Evolutionary conservation across 2,797 vertebrate species (phyloP).

Genomic region (Phoxinus dragarum): DNA sequence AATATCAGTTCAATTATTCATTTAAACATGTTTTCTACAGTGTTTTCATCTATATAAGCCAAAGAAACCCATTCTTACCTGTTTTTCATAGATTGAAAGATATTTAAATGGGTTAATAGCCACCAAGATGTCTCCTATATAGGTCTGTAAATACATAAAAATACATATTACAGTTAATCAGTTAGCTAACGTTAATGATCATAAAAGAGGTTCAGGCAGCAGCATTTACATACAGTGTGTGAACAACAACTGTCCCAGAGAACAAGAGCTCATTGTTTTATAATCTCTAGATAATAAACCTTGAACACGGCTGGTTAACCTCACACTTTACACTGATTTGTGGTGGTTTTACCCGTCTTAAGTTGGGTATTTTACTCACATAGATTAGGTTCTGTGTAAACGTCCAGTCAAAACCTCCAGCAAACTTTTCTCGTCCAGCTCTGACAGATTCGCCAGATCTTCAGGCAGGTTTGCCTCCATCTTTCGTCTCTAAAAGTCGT

Average conservation of each 20-base stretch:
- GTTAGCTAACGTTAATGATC: background rate
- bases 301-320: background rate
- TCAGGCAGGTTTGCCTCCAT: slow-evolving; percentile 55
- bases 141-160: slow-evolving; percentile 70
- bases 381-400: slow-evolving; percentile 69
- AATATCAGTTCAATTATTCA: background rate
- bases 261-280: background rate
- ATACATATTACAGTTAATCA: background rate
- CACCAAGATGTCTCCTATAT: slow-evolving; percentile 77
- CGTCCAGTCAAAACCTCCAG: slow-evolving; percentile 67
- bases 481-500: background rate
- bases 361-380: slow-evolving; percentile 64
- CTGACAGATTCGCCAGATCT: slow-evolving; percentile 70
- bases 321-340: background rate
- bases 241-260: background rate
- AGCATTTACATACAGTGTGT: background rate
- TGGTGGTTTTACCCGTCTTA: background rate
- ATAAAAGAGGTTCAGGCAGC: background rate
- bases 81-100: slow-evolving; percentile 72
- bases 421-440: slow-evolving; percentile 65
- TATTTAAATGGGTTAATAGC: slow-evolving; percentile 79
- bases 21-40: background rate
- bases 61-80: slow-evolving; percentile 63
- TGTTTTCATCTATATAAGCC: background rate
- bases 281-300: background rate